Percentiles rank a stretch among this genome's conserved stretches.
Conservation (phyloP, 1,140 invertebrate genomes). For the Glossosoma conforme region DNA sequence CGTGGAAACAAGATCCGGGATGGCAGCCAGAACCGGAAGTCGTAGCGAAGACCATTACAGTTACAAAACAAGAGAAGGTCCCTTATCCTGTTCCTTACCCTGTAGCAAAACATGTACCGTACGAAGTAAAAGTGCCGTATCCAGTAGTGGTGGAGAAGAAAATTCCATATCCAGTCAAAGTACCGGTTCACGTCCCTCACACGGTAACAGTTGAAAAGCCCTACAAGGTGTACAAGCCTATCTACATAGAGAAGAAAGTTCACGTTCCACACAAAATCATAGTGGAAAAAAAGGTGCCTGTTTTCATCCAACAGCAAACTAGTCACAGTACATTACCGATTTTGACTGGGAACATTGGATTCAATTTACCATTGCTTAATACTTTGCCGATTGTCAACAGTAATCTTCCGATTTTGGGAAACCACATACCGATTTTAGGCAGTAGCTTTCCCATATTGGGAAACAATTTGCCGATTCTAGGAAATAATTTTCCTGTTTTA, state of each 20-base stretch:
- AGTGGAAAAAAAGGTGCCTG: conserved; percentile 39
- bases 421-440: no score
- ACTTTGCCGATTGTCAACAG: no score
- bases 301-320: conserved; percentile 23
- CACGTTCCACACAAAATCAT: conserved; percentile 42
- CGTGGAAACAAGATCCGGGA: not conserved
- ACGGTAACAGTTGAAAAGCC: conserved; percentile 43
- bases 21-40: not conserved
- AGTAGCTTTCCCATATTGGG: not conserved
- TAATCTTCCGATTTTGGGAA: no score
- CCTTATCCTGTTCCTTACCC: no score
- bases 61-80: no score
- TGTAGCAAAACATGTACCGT: no score
- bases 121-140: not conserved
- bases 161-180: conserved; percentile 37
- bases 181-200: conserved; percentile 31
- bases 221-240: conserved; percentile 42
- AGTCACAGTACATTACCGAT: no score
- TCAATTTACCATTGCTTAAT: no score
- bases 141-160: not conserved
- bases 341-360: no score
- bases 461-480: not conserved
- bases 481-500: not conserved
- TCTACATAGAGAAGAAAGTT: conserved; percentile 43
- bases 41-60: not conserved